A percentile compares a stretch with the other conserved stretches of the same genome.
Evolutionary conservation across 2,888 invertebrate species (phyloP).

Genomic region (Palloptera scutellata): DNA sequence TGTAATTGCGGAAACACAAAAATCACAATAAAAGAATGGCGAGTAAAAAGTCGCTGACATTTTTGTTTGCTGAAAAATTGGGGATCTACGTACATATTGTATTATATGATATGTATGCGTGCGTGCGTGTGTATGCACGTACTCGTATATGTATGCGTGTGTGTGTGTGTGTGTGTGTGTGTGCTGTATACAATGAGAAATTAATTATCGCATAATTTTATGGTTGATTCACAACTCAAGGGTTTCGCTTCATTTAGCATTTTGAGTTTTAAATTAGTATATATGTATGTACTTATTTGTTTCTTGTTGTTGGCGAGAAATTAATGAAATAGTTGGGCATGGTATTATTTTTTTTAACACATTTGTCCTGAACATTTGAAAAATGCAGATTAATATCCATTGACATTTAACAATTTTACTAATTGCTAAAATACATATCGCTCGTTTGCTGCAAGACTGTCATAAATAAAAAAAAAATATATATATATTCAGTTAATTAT

Average conservation of each 20-base stretch:
- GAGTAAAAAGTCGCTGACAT: conserved; percentile 4
- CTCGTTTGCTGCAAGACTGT: too few relatives aligned
- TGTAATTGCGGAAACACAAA: background rate
- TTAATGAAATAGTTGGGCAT: too few relatives aligned
- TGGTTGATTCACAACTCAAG: conserved; percentile 59
- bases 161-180: background rate
- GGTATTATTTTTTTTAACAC: too few relatives aligned
- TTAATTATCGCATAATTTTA: conserved; percentile 62
- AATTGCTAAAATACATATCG: too few relatives aligned
- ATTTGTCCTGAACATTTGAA: too few relatives aligned
- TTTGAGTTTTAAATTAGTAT: too few relatives aligned
- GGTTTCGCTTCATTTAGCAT: conserved; percentile 43
- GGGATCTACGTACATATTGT: too few relatives aligned
- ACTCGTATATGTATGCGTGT: background rate
- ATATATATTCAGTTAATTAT: too few relatives aligned
- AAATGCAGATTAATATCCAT: too few relatives aligned
- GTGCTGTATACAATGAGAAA: conserved; percentile 45
- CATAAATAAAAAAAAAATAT: too few relatives aligned
- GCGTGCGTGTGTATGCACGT: background rate
- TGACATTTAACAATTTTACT: too few relatives aligned
- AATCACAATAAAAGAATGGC: background rate
- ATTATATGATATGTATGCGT: background rate
- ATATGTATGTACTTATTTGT: background rate
- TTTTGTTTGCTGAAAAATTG: background rate
- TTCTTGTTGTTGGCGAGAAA: too few relatives aligned